Conservation (phyloP, 2,797 vertebrate species). For the Furcifer pardalis region DNA sequence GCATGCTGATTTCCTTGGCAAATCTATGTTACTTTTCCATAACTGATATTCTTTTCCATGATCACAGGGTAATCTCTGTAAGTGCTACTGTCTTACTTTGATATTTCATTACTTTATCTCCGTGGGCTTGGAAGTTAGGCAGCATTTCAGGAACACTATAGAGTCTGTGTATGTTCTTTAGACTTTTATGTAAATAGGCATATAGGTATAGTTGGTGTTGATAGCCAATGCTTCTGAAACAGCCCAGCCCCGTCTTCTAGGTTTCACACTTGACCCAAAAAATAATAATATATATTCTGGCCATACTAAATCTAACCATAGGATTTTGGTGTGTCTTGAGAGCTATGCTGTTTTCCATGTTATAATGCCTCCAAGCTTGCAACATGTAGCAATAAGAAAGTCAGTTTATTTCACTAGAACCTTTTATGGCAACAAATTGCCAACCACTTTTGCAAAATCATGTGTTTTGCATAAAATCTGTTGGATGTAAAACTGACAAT, state of each 20-base stretch:
- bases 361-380: neutral
- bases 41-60: neutral
- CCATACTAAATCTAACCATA: neutral
- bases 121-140: neutral
- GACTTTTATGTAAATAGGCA: accelerated
- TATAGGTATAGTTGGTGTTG: accelerated
- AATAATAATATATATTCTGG: too few species aligned
- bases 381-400: neutral
- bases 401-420: neutral
- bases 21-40: accelerated
- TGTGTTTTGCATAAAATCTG: constrained; percentile 45
- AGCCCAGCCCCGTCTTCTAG: neutral
- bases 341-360: neutral
- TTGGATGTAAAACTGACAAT: constrained; percentile 32
- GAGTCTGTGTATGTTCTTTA: neutral
- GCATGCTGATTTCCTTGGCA: neutral
- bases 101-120: neutral
- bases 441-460: constrained; percentile 41
- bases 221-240: accelerated
- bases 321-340: too few species aligned
- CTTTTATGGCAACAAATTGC: neutral
- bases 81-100: neutral
- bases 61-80: neutral
- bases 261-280: accelerated
- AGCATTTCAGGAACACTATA: neutral